A percentile compares a stretch with the other conserved stretches of the same genome.
These are phyloP conservation scores for Harmothoe impar DNA, from an alignment of 2,888 invertebrate genomes.

Conservation along the genomic window DNA sequence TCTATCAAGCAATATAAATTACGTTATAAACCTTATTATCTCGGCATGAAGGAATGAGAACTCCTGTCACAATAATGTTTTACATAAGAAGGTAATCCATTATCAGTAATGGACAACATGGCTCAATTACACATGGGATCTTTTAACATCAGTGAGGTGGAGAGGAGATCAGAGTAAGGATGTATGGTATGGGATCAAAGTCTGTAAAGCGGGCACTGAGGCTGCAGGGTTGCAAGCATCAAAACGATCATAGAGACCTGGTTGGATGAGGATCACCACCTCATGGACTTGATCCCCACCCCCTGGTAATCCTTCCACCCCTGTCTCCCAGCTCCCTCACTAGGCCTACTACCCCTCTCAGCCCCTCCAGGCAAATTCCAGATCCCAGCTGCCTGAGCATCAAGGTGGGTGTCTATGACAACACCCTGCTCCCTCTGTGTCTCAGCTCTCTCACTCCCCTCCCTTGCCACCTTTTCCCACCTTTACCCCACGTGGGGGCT, in stretches of 20 bases:
- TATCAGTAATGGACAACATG: background rate
- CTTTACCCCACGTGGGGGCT: slow-evolving; percentile 15
- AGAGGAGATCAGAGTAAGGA: background rate
- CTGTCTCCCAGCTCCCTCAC: too few species aligned
- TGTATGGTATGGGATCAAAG: slow-evolving; percentile 23
- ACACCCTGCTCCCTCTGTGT: background rate
- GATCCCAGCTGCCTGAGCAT: slow-evolving; percentile 1
- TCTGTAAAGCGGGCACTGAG: background rate
- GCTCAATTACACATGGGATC: background rate
- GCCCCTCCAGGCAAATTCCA: background rate
- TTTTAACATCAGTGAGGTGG: background rate
- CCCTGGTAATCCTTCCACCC: slow-evolving; percentile 2
- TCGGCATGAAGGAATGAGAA: background rate
- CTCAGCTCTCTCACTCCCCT: background rate
- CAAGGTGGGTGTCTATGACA: slow-evolving; percentile 24
- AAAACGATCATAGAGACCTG: background rate
- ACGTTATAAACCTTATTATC: too few species aligned
- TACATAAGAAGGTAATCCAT: slow-evolving; percentile 4
- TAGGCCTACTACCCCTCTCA: background rate
- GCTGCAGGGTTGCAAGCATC: background rate
- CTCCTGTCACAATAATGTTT: background rate
- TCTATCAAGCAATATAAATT: too few species aligned
- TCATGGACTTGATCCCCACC: background rate
- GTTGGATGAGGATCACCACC: background rate
- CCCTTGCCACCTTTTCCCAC: slow-evolving; percentile 10